Evolutionary conservation across 2,888 invertebrate species (phyloP), one percentile per base, ranked within the genome.

Genomic region (Antheraea assamensis): DNA sequence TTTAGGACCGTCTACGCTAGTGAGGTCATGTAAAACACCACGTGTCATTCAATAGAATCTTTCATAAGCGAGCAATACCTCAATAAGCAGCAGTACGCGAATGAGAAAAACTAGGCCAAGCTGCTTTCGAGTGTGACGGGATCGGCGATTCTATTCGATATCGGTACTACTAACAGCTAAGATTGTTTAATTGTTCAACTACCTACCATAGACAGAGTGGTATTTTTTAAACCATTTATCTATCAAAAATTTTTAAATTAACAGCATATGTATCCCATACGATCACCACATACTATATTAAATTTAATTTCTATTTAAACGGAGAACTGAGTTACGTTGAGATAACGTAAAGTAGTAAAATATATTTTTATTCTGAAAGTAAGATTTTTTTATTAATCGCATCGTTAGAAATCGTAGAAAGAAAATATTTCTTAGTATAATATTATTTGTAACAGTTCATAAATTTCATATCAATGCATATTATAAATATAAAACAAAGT

Each of bases 31-130:
- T 75, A 75, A 74, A 77, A 77, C 76, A 76, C 75, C 72, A 66
- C 17, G 52, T 77, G 77, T 78, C 79, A 78, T 79, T 79, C 77
- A 80, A 80, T 78, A 75, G 76, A 75, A 74, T 80, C 76, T 79
- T 82, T 80, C 82, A 81, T 81, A 82, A 82, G 77, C 78, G 80
- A 81, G 78, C 79, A 79, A 76, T 78, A 81, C 78, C 76, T 84
- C 84, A 82, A 88, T 83, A 84, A 78, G 79, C 76, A 78, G 72
- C 76, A 74, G 73, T 74, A 78, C 82, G 82, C 81, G 85, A 74
- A 87, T 86, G 83, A 84, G 81, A 80, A 79, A 79, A 90, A 87
- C 81, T 88, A 76, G 90, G 88, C 89, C 87, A 87, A 85, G 83
- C 82, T 75, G 82, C 81, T 85, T 83, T 85, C 83, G 80, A 85